Evolutionary conservation across 2,888 invertebrate species (phyloP), one percentile per base, ranked within the genome.

Genomic region (Phymatocera aterrima): DNA sequence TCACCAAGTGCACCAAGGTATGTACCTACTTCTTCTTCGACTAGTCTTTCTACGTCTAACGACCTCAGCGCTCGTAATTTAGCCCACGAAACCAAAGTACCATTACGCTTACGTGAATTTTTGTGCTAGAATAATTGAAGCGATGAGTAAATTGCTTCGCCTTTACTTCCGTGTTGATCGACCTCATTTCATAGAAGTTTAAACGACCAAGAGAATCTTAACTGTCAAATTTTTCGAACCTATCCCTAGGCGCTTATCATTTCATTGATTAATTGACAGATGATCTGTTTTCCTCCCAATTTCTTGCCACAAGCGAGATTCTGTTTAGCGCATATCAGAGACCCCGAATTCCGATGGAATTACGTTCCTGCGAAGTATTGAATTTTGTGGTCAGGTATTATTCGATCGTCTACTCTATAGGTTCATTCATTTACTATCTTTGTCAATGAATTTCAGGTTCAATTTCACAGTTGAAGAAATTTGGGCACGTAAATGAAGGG

Each of bases 11-110:
- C 43, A 68, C 43, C 8, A 28, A n/a, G 34, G 15, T 34, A 31
- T 12, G 43, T 40, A 68, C 18, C n/a, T n/a, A n/a, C n/a, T n/a
- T n/a, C n/a, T 64, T 64, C 64, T 64, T 64, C 34, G 34, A 37
- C 34, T 64, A 68, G 68, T 40, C 24, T 68, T 68, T 68, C 24
- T 28, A 46, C 43, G 21, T 40, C 43, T 40, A 68, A 68, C 68
- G 68, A 68, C 40, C 24, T 3, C 68, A 60, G 4, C 21, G 28
- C 68, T 43, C 40, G 43, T 68, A 10, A 46, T 68, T 68, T 68
- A 37, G 34, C 37, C n/a, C 37, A 64, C 64, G 6, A 64, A 64
- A 64, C 28, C n/a, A 18, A 64, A 64, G 37, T 37, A 64, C 37
- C 34, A 64, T 64, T 12, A 10, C 37, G 34, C 37, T 37, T 64